Conservation (phyloP, 2,113 vertebrate genomes). For the Petrocephalus microphthalmus region DNA sequence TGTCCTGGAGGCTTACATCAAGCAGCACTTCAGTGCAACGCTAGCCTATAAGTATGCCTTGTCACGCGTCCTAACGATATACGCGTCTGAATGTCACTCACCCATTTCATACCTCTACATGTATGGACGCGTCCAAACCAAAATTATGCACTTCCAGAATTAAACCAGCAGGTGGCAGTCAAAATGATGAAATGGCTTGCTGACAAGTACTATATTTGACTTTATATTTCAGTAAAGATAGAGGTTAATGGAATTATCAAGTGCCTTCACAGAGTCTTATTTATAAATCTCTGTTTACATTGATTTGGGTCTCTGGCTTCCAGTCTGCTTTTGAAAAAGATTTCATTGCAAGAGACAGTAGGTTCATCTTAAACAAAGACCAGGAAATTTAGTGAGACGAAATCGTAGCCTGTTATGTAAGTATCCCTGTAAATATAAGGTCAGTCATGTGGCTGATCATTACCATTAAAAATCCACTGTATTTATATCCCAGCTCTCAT, state of each 20-base stretch:
- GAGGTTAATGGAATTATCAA: constrained; percentile 5
- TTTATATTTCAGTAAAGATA: background rate
- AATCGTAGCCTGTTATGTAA: background rate
- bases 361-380: background rate
- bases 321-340: background rate
- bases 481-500: background rate
- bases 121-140: background rate
- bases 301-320: background rate
- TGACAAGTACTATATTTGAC: background rate
- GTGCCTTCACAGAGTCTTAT: background rate
- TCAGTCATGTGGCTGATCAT: background rate
- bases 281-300: constrained; percentile 4
- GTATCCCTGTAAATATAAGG: constrained; percentile 15
- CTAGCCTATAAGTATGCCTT: constrained; percentile 90
- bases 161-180: constrained; percentile 20
- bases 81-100: background rate
- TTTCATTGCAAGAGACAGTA: background rate
- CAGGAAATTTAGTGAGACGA: background rate
- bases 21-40: constrained; percentile 95
- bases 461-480: constrained; percentile 14
- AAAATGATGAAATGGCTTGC: background rate
- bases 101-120: background rate
- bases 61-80: background rate
- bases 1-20: constrained; percentile 92
- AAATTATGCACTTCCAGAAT: background rate